Percentiles rank a stretch among this genome's conserved stretches.
phyloP scores from a whole-genome alignment of 2,797 vertebrate species.

The Buphagus erythrorhynchus region DNA sequence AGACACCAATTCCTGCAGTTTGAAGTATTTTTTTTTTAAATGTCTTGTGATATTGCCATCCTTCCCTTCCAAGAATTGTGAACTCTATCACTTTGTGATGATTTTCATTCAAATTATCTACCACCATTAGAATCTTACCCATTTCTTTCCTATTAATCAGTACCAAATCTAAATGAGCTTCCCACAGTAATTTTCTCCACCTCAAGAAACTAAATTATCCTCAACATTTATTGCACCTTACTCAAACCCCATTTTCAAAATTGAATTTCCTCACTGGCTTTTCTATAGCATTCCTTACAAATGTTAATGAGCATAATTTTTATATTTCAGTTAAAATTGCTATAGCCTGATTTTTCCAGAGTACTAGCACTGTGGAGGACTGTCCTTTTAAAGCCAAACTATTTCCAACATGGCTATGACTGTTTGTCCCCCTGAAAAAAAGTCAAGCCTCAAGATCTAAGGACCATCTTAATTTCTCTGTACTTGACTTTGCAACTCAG shows the following conservation, averaged over 20 bases:
- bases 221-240: slow-evolving; percentile 66
- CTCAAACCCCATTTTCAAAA: slow-evolving; percentile 64
- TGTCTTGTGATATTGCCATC: background rate
- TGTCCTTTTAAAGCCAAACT: background rate
- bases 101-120: slow-evolving; percentile 64
- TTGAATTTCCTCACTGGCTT: slow-evolving; percentile 53
- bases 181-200: slow-evolving; percentile 60
- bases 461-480: background rate
- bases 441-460: background rate
- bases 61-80: background rate
- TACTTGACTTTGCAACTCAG: background rate
- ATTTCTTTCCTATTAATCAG: slow-evolving; percentile 64
- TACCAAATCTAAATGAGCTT: slow-evolving; percentile 64
- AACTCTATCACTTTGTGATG: slow-evolving; percentile 33
- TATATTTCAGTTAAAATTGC: slow-evolving; percentile 40
- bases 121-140: slow-evolving; percentile 34
- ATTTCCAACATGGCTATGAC: background rate
- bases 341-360: slow-evolving; percentile 27
- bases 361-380: background rate
- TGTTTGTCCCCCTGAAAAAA: background rate
- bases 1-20: background rate
- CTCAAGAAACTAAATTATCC: slow-evolving; percentile 64
- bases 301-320: slow-evolving; percentile 60
- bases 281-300: slow-evolving; percentile 49
- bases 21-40: background rate